Base-by-base conservation (phyloP, 2,888 invertebrate genomes). In the Cheilosia grossa region DNA sequence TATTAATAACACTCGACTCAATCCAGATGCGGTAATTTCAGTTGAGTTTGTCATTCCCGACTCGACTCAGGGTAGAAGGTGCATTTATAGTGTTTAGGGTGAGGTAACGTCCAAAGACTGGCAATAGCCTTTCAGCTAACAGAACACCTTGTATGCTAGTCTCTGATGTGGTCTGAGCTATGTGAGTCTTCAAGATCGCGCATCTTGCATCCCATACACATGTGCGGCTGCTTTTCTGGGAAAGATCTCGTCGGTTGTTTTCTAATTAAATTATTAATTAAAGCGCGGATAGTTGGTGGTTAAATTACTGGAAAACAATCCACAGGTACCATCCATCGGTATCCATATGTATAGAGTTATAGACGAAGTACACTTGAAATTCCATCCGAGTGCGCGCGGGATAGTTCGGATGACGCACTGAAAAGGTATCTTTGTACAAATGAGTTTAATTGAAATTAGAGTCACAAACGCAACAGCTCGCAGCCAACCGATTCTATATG, bases 391-490 rank as follows among this genome's bases (percentile, higher is more conserved):
- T 77, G 42, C 66, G 61, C 66, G 54, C n/a, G 51, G 51, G 70
- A 40, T 64, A 24, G 30, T 33, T 54, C 17, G 53, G 37, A 74
- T 83, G 83, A 83, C 83, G 74, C 79, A 83, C 59, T 49, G 37
- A 19, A 51, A 47, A 79, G 69, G 69, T 58, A 83, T 83, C 64
- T 30, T 19, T 17, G 21, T 4, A 37, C n/a, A 44, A 58, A 19
- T 51, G 54, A 42, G 53, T 49, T 74, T 59, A 79, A 83, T 83
- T 83, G 80, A 79, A 83, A 83, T 79, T 83, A 74, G 83, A 83
- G 79, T 83, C 83, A 83, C 79, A 83, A 64, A 64, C 53, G 53
- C 69, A 79, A 40, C 44, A 24, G 24, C 21, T 21, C n/a, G 7
- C 44, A 47, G 44, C 9, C 53, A 72, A 72, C 63, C 63, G 79